These are phyloP conservation scores for Metridium senile DNA, from an alignment of 92 coral and sea anemone species.

Conservation along the genomic window DNA sequence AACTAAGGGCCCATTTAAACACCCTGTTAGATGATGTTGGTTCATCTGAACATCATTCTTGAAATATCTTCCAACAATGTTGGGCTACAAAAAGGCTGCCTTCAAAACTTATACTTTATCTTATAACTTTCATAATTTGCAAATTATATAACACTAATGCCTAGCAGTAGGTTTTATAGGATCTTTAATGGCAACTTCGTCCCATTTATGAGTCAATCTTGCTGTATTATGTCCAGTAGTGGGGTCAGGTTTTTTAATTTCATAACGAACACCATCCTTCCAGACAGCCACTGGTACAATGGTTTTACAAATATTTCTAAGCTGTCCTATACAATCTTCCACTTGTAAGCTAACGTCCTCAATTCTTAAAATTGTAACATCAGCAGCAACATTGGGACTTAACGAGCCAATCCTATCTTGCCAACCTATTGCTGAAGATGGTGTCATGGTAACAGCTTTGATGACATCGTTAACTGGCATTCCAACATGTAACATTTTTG, in stretches of 20 bases:
- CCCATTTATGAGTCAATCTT: constrained; percentile 18
- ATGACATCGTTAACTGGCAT: constrained; percentile 79
- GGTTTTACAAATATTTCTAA: constrained; percentile 40
- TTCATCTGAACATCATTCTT: too few species aligned
- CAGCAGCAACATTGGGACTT: constrained; percentile 51
- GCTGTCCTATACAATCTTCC: constrained; percentile 74
- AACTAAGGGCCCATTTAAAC: too few species aligned
- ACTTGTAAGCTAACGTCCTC: constrained; percentile 57
- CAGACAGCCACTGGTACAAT: constrained; percentile 78
- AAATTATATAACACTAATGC: too few species aligned
- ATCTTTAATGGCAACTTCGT: constrained; percentile 21
- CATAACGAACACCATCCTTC: constrained; percentile 57
- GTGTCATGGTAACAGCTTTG: constrained; percentile 72
- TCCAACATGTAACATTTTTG: constrained; percentile 81
- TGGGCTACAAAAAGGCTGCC: too few species aligned
- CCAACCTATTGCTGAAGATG: constrained; percentile 79
- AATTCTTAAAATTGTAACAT: constrained; percentile 61
- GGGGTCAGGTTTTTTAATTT: constrained; percentile 26
- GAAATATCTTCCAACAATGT: too few species aligned
- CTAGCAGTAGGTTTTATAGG: constrained; percentile 2
- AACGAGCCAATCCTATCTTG: constrained; percentile 68
- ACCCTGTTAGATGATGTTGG: too few species aligned
- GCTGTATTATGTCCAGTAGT: constrained; percentile 43
- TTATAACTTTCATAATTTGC: too few species aligned
- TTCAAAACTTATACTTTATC: too few species aligned